These are phyloP conservation scores for Drosophila neotestacea DNA, from an alignment of 2,888 invertebrate genomes.

Conservation along the genomic window DNA sequence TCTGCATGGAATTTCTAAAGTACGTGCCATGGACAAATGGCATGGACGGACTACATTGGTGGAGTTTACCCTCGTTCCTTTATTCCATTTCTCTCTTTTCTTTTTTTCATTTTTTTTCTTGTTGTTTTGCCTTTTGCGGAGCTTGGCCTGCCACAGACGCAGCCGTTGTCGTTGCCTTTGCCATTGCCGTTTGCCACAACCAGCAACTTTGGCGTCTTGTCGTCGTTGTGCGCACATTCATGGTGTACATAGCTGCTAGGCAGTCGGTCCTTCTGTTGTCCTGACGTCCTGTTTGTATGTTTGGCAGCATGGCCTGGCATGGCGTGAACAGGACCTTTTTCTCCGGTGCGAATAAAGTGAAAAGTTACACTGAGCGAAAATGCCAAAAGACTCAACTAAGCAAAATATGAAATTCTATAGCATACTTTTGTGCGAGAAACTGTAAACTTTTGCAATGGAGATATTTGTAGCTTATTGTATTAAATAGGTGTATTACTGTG, in stretches of 20 bases:
- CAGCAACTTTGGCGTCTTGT: conserved; percentile 70
- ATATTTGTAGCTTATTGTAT: background rate
- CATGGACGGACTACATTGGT: conserved; percentile 43
- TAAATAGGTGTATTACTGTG: background rate
- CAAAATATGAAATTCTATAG: conserved; percentile 15
- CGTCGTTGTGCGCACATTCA: conserved; percentile 62
- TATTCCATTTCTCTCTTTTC: conserved; percentile 2
- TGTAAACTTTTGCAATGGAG: background rate
- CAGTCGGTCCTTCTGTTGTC: conserved; percentile 39
- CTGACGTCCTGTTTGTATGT: conserved; percentile 69
- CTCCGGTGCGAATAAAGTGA: conserved; percentile 64
- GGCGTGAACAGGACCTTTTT: conserved; percentile 76
- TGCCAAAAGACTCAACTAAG: conserved; percentile 27
- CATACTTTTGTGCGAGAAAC: conserved; percentile 39
- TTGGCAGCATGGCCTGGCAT: conserved; percentile 63
- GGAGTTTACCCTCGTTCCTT: conserved; percentile 23
- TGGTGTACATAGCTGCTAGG: conserved; percentile 70
- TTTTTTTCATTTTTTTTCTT: conserved; percentile 14
- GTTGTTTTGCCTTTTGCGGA: conserved; percentile 40
- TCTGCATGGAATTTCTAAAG: conserved; percentile 80
- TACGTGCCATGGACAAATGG: conserved; percentile 69
- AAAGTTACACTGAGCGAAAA: conserved; percentile 65
- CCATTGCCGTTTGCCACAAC: conserved; percentile 67
- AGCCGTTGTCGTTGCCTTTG: conserved; percentile 33
- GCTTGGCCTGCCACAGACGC: conserved; percentile 53